Evolutionary conservation across 2,113 vertebrate genomes (phyloP).

Genomic region (Phrynocephalus versicolor): DNA sequence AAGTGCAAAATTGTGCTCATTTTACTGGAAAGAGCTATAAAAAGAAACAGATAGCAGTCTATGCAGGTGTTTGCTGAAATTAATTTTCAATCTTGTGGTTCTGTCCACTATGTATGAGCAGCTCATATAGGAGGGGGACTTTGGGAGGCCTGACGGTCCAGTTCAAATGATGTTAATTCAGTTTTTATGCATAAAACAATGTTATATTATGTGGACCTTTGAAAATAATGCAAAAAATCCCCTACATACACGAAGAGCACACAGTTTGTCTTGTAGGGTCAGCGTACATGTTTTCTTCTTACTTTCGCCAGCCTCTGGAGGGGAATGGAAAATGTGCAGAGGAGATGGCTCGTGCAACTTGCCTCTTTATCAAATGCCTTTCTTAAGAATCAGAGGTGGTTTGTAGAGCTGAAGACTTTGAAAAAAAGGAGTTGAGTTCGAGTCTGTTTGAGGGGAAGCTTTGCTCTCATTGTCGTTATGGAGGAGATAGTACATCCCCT

Average conservation of each 20-base stretch:
- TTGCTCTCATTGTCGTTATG: background rate
- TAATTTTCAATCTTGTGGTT: background rate
- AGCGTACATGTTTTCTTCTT: background rate
- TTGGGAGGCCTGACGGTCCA: background rate
- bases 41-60: background rate
- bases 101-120: background rate
- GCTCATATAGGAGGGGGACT: background rate
- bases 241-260: background rate
- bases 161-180: slow-evolving; percentile 5
- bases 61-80: background rate
- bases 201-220: background rate
- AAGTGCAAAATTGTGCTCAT: background rate
- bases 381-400: background rate
- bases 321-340: background rate
- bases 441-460: background rate
- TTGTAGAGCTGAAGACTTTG: background rate
- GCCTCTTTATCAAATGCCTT: background rate
- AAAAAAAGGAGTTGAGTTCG: background rate
- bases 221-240: slow-evolving; percentile 9
- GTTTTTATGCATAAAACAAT: background rate
- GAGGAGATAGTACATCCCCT: background rate
- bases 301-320: background rate
- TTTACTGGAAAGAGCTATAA: background rate
- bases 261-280: background rate
- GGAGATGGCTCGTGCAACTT: background rate